Conservation (phyloP, 2,113 vertebrate species). For the Saguinus imperator region DNA sequence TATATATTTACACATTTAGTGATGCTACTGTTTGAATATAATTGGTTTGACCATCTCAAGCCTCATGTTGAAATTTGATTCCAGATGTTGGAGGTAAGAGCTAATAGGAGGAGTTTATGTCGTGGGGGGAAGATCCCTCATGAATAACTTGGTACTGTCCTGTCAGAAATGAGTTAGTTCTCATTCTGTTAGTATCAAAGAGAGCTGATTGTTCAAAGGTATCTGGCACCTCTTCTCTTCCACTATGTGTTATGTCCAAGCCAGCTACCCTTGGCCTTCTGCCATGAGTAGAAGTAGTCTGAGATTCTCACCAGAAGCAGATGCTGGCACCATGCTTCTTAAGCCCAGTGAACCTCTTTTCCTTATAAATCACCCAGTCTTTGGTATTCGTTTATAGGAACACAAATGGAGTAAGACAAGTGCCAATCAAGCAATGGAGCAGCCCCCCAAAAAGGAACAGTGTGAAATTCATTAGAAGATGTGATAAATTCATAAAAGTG, state of each 20-base stretch:
- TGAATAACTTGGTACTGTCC: background rate
- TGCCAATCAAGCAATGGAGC: no score
- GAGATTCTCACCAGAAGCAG: background rate
- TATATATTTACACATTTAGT: background rate
- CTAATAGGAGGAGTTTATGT: background rate
- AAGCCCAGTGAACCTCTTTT: background rate
- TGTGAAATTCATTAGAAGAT: background rate
- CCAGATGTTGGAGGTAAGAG: background rate
- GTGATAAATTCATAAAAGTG: background rate
- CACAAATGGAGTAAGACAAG: background rate
- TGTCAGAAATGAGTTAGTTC: background rate
- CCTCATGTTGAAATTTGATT: background rate
- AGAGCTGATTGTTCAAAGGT: background rate
- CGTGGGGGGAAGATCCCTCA: background rate
- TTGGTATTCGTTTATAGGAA: background rate
- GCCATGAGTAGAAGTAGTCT: background rate
- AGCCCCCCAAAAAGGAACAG: background rate
- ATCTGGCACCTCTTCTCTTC: background rate
- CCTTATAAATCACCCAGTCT: background rate
- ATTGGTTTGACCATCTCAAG: background rate
- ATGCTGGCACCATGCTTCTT: no score
- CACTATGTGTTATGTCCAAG: background rate
- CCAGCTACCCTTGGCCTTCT: background rate
- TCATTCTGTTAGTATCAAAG: background rate
- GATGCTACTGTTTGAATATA: background rate